phyloP scores from a whole-genome alignment of 1,140 invertebrate species.

The Pissodes strobi region DNA sequence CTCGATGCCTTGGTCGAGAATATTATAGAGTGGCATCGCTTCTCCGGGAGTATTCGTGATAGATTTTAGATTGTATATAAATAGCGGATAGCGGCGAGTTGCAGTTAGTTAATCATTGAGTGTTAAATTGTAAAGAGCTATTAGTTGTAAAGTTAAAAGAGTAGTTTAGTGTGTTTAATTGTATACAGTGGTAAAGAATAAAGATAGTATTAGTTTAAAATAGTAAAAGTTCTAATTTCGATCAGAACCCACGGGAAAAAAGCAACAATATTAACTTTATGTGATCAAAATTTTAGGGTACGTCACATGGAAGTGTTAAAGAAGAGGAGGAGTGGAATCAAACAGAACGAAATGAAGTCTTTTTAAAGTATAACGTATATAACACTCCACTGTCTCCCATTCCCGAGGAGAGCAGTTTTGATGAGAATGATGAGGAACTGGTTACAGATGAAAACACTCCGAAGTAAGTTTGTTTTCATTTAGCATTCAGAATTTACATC shows the following conservation, averaged over 20 bases:
- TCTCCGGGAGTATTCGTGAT: no score
- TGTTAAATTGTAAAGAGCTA: no score
- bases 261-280: neutral
- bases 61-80: no score
- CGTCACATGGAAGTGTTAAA: slow-evolving; percentile 28
- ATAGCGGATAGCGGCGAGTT: no score
- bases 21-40: slow-evolving; percentile 15
- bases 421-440: slow-evolving; percentile 33
- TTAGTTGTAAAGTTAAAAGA: no score
- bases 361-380: slow-evolving; percentile 62
- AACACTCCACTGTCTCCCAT: slow-evolving; percentile 66
- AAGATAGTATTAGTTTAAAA: no score
- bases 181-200: no score
- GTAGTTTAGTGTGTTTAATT: no score
- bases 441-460: slow-evolving; percentile 16
- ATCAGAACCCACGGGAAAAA: no score
- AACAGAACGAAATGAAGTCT: slow-evolving; percentile 54
- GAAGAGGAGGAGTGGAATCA: slow-evolving; percentile 50
- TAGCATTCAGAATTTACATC: neutral
- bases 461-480: slow-evolving; percentile 32
- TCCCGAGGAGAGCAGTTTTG: slow-evolving; percentile 63
- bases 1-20: no score
- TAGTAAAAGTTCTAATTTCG: no score
- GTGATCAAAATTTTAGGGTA: slow-evolving; percentile 8
- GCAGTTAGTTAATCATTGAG: no score